Conservation (phyloP, 2,888 invertebrate genomes). For the Lasioglossum lativentre region DNA sequence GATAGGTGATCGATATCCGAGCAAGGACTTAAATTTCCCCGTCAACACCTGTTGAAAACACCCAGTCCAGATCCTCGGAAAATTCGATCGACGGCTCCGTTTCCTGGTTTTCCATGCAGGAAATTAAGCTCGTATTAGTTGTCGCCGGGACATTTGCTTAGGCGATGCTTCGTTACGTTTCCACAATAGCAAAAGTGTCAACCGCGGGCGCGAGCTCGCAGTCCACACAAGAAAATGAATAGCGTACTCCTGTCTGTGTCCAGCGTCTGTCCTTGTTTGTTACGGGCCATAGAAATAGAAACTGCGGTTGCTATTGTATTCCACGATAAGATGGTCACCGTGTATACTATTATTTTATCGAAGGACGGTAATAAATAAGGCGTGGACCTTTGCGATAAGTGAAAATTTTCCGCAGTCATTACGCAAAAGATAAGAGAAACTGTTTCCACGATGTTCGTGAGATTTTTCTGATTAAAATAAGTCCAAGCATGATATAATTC, state of each 20-base stretch:
- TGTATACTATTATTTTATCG: neutral
- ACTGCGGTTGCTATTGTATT: neutral
- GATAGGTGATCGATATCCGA: neutral
- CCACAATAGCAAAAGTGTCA: constrained; percentile 39
- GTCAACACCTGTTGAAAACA: constrained; percentile 5
- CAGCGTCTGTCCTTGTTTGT: neutral
- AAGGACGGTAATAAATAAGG: neutral
- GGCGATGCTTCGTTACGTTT: constrained; percentile 49
- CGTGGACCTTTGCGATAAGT: neutral
- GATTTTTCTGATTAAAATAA: no score
- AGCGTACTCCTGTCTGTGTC: neutral
- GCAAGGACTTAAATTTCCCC: neutral
- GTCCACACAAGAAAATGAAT: constrained; percentile 23
- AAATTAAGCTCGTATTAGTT: constrained; percentile 54
- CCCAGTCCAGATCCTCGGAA: neutral
- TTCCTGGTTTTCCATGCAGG: constrained; percentile 33
- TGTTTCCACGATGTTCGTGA: no score
- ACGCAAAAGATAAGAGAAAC: neutral
- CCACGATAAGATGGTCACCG: neutral
- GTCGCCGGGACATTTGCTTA: constrained; percentile 28
- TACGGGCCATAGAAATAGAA: neutral
- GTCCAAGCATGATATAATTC: no score
- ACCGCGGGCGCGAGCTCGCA: neutral
- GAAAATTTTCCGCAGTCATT: neutral
- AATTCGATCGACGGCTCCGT: neutral